phyloP scores from a whole-genome alignment of 2,888 invertebrate genomes.

The Plebejus melissa region DNA sequence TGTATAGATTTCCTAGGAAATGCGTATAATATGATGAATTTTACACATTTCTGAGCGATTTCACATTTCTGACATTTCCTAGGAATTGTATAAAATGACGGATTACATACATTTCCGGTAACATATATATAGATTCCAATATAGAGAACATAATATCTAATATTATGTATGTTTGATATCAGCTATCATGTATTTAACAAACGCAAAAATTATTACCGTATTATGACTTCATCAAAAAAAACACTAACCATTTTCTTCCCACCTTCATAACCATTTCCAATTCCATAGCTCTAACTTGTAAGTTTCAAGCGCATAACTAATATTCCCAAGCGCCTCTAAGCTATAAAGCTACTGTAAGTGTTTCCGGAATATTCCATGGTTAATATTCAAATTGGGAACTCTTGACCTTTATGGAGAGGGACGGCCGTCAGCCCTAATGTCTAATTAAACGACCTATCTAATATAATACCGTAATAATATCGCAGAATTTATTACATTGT shows the following conservation, averaged over 20 bases:
- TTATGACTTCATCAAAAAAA: background rate
- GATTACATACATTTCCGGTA: too few relatives aligned
- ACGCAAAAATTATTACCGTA: too few relatives aligned
- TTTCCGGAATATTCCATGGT: conserved; percentile 9
- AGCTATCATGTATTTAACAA: too few relatives aligned
- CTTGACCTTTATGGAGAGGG: conserved; percentile 21
- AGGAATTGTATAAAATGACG: too few relatives aligned
- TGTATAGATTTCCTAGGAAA: too few relatives aligned
- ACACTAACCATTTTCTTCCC: background rate
- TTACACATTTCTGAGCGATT: too few relatives aligned
- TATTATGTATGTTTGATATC: too few relatives aligned
- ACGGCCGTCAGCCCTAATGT: background rate
- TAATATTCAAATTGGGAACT: conserved; percentile 22
- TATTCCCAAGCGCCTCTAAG: background rate
- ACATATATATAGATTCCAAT: too few relatives aligned
- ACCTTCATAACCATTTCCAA: background rate
- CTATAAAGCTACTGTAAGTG: conserved; percentile 2
- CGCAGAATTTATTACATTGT: background rate
- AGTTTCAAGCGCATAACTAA: background rate
- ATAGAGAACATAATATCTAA: too few relatives aligned
- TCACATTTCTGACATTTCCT: too few relatives aligned
- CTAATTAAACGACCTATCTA: conserved; percentile 8
- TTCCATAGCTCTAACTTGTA: background rate
- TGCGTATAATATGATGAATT: too few relatives aligned
- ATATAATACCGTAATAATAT: conserved; percentile 11